Evolutionary conservation across 1,140 invertebrate genomes (phyloP), one percentile per base, ranked within the genome.

Genomic region (Calephelis nemesis): DNA sequence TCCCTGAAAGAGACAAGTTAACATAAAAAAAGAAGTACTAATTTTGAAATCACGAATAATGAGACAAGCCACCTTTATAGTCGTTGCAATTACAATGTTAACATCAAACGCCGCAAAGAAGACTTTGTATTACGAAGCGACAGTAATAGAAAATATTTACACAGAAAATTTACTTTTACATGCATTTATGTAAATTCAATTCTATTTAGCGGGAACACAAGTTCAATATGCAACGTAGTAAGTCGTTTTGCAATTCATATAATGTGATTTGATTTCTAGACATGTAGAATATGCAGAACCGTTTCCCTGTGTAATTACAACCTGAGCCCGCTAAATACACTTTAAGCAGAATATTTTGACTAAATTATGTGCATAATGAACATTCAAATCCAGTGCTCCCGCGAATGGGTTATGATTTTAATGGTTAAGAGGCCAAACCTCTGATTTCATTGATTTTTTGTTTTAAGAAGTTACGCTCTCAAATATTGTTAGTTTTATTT

Each of bases 211-310:
- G 60, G 65, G 71, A 70, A 74, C 69, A 54, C 65, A 65, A 63
- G 13, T 72, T 74, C 65, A 72, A 74, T 74, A 74, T 74, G 73
- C 73, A 68, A 62, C 52, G 67, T 65, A 48, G 73, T 69, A 62
- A 68, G 67, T 70, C 58, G 73, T 68, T 74, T 72, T 72, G 73
- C 73, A 74, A 72, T 74, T 74, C 73, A 72, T 70, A 70, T 65
- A 67, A 73, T 70, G 68, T 52, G 62, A 71, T 67, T 71, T 67
- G 65, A 71, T 74, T 72, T 72, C 70, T 67, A 74, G 70, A 72
- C 69, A 72, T 68, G 69, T 63, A 70, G 62, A 54, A 68, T 68
- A 74, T 72, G 73, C 67, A 15, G 63, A 74, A 70, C 64, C 50
- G 62, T 68, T 67, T 45, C 49, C 62, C 13, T 62, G 54, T 68